Evolutionary conservation across 2,797 vertebrate species (phyloP), one percentile per base, ranked within the genome.

Genomic region (Podarcis siculus): DNA sequence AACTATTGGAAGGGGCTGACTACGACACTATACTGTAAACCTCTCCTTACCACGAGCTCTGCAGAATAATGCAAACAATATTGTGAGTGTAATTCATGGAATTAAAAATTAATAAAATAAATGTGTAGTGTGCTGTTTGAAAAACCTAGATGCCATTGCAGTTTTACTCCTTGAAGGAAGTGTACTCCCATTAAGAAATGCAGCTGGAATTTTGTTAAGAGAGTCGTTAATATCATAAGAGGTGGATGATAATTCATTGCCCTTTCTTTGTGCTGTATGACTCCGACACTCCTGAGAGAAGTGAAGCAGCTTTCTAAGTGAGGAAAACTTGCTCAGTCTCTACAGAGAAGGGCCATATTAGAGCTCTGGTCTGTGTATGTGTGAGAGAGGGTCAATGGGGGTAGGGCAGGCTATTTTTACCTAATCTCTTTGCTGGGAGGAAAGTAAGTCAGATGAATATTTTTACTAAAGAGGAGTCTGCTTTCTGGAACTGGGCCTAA

Each of bases 131-230:
- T 19, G 19, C 27, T 67, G 30, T 58, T 58, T 37, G 72, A 35
- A 73, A 88, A 78, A 49, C 27, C n/a, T 89, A 82, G 80, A 75
- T 61, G 89, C 45, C 8, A 76, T n/a, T 89, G 55, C n/a, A 64
- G n/a, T 27, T 72, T 81, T 82, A n/a, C 71, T 37, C 19, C 32
- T 32, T 71, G 2, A 61, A 35, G 35, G 73, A 37, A 81, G 71
- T 81, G 84, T 77, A 86, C 79, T 75, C 82, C 73, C 82, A 77
- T 80, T 72, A 85, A 55, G 83, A 8, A 4, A 80, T 13, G 88
- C 89, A 15, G 75, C 0, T 27, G 8, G 79, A 88, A 87, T 84
- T 90, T 92, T 49, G 45, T 77, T 78, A 45, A 81, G 27, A 45
- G 37, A 81, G 78, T 39, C 87, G 81, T 75, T 80, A 23, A 32